Evolutionary conservation across 2,888 invertebrate genomes (phyloP).

Genomic region (Lochmaea crataegi): DNA sequence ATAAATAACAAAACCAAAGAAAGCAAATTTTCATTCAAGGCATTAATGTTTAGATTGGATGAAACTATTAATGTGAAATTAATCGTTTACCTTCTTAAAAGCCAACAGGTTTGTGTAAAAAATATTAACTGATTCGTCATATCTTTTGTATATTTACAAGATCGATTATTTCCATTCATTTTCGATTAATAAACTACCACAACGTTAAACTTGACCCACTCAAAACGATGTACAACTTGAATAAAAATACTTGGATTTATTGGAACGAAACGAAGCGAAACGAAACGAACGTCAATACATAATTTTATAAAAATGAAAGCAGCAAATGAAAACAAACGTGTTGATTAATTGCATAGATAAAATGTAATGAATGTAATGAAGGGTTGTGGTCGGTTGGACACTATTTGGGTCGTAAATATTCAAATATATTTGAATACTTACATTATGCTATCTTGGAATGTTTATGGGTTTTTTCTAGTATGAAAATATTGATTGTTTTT

Average conservation of each 20-base stretch:
- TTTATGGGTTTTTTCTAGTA: background rate
- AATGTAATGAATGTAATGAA: background rate
- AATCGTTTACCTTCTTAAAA: no score
- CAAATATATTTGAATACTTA: no score
- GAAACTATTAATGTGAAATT: no score
- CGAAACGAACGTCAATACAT: background rate
- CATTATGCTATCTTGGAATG: no score
- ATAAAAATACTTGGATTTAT: background rate
- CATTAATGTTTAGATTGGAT: no score
- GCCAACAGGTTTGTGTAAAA: no score
- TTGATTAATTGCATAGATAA: background rate
- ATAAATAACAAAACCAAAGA: no score
- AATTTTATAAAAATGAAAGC: background rate
- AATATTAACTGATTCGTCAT: no score
- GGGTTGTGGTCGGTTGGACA: background rate
- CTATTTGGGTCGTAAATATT: background rate
- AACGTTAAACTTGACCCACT: conserved; percentile 12
- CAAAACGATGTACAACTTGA: background rate
- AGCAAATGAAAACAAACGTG: background rate
- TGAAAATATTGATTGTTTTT: background rate
- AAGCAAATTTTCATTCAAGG: no score
- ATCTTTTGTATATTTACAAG: background rate
- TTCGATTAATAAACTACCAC: background rate
- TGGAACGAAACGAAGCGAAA: background rate
- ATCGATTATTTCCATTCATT: conserved; percentile 8